phyloP scores from a whole-genome alignment of 1,140 invertebrate species.

The Pseudomyrmex sp. region DNA sequence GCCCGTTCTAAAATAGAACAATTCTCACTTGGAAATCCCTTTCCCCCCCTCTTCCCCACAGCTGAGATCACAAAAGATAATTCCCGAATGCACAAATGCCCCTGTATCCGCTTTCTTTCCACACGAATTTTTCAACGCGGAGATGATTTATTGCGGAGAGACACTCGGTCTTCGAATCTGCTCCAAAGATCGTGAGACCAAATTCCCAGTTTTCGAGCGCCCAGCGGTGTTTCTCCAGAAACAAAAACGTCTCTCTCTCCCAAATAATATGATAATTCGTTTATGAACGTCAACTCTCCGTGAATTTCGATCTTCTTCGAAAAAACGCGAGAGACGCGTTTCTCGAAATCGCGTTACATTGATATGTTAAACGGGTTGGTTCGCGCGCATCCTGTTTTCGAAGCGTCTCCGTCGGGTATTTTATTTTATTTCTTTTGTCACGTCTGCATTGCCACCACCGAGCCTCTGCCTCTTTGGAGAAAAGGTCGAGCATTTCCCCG shows the following conservation, averaged over 20 bases:
- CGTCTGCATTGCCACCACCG: neutral
- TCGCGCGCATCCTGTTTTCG: neutral
- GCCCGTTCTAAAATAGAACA: slow-evolving; percentile 9
- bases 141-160: no score
- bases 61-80: no score
- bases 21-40: neutral
- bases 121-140: no score
- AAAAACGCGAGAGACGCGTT: neutral
- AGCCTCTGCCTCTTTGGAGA: neutral
- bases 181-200: no score
- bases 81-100: no score
- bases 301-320: neutral
- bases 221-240: no score
- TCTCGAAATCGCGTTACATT: neutral
- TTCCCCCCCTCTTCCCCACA: neutral
- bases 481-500: slow-evolving; percentile 2
- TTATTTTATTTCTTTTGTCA: neutral
- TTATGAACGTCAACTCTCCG: neutral
- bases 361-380: neutral
- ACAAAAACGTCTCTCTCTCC: no score
- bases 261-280: no score
- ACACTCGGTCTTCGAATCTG: no score
- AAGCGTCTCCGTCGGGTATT: neutral
- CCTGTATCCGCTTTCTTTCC: no score
- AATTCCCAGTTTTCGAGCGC: no score